Conservation (phyloP, 1,140 invertebrate species). For the Bombus terrestris region DNA sequence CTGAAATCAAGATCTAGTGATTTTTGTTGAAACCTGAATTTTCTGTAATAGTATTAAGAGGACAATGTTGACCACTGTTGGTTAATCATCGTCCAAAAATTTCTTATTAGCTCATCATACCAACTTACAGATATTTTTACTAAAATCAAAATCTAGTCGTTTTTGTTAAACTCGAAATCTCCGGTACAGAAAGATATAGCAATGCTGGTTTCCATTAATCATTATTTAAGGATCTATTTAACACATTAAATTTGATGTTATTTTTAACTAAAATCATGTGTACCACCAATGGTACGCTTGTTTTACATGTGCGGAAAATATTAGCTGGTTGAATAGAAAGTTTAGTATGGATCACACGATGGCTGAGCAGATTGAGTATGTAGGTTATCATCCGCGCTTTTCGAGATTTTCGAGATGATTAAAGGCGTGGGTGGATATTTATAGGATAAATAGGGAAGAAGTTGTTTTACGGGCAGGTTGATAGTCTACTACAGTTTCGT, state of each 20-base stretch:
- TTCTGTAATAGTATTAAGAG: no score
- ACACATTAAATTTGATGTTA: not conserved
- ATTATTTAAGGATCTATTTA: constrained; percentile 17
- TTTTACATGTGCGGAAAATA: not conserved
- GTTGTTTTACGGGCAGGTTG: not conserved
- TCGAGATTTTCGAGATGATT: not conserved
- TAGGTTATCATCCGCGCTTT: not conserved
- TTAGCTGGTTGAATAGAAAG: not conserved
- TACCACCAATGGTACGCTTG: not conserved
- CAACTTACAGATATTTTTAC: no score
- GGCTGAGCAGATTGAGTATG: not conserved
- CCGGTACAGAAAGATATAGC: no score
- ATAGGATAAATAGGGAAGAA: constrained; percentile 6
- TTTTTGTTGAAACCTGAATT: no score
- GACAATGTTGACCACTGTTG: no score
- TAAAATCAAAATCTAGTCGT: no score
- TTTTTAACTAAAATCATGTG: not conserved
- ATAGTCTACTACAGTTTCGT: not conserved
- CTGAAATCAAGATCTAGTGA: no score
- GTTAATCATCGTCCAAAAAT: no score
- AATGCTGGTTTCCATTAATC: not conserved
- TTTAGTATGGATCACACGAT: not conserved
- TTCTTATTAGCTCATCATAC: no score
- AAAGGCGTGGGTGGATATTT: not conserved
- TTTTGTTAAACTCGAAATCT: not conserved